These are phyloP conservation scores for Naja naja DNA, from an alignment of 2,113 vertebrate genomes.

Conservation along the genomic window DNA sequence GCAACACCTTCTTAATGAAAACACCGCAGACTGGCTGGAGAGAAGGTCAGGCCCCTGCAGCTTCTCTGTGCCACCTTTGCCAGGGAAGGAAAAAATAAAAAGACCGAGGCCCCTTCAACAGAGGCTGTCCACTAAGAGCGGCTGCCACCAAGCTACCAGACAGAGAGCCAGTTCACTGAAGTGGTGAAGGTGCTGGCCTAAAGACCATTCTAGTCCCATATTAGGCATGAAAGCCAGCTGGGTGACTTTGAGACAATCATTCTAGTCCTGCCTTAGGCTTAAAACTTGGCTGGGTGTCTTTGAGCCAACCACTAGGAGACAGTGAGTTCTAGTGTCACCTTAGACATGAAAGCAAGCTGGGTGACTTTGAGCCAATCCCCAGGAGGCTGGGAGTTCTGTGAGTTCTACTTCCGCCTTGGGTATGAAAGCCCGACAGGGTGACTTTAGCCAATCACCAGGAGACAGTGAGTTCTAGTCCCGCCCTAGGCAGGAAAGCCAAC, in stretches of 20 bases:
- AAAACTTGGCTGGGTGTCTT: no score
- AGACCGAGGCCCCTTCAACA: neutral
- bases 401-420: neutral
- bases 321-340: neutral
- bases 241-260: no score
- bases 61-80: neutral
- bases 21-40: neutral
- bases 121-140: neutral
- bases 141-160: neutral
- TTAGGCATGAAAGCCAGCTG: no score
- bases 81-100: neutral
- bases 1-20: slow-evolving; percentile 22
- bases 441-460: neutral
- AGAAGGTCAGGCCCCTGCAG: neutral
- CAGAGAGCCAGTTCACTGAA: neutral
- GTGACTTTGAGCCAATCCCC: neutral
- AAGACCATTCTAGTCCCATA: neutral
- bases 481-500: neutral
- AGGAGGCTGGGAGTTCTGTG: neutral
- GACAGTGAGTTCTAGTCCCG: neutral
- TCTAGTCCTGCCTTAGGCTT: no score
- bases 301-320: no score
- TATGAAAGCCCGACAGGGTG: neutral
- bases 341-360: neutral
- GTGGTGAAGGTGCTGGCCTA: neutral